phyloP scores from a whole-genome alignment of 2,888 invertebrate genomes.

The Agonopterix arenella region DNA sequence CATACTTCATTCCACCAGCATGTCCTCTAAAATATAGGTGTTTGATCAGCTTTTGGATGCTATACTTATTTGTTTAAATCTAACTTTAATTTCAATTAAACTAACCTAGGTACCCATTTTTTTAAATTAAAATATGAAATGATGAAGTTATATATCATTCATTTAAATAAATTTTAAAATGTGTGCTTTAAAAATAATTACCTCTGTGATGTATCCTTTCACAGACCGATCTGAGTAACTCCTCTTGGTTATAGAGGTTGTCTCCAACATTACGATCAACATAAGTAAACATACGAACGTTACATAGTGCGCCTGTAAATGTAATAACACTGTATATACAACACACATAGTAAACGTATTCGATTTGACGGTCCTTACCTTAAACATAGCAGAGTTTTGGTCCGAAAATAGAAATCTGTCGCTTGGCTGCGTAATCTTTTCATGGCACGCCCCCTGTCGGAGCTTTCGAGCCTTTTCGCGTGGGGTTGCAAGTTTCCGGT shows the following conservation, averaged over 20 bases:
- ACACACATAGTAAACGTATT: conserved; percentile 14
- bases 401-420: conserved; percentile 40
- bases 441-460: conserved; percentile 48
- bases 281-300: conserved; percentile 48
- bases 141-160: not conserved
- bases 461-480: conserved; percentile 24
- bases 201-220: conserved; percentile 89
- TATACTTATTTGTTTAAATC: not conserved
- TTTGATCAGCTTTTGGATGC: not conserved
- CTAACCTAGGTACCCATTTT: not conserved
- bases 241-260: conserved; percentile 74
- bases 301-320: conserved; percentile 52
- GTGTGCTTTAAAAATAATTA: conserved; percentile 32
- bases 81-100: not conserved
- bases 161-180: not conserved
- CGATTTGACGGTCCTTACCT: conserved; percentile 36
- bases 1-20: conserved; percentile 97
- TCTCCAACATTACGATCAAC: conserved; percentile 47
- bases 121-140: conserved; percentile 3
- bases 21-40: conserved; percentile 80
- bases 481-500: conserved; percentile 19
- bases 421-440: conserved; percentile 32
- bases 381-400: conserved; percentile 60
- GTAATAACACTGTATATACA: conserved; percentile 21
- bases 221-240: conserved; percentile 90